Base-by-base conservation (phyloP, 2,888 invertebrate species). In the Lasioglossum marginatum region DNA sequence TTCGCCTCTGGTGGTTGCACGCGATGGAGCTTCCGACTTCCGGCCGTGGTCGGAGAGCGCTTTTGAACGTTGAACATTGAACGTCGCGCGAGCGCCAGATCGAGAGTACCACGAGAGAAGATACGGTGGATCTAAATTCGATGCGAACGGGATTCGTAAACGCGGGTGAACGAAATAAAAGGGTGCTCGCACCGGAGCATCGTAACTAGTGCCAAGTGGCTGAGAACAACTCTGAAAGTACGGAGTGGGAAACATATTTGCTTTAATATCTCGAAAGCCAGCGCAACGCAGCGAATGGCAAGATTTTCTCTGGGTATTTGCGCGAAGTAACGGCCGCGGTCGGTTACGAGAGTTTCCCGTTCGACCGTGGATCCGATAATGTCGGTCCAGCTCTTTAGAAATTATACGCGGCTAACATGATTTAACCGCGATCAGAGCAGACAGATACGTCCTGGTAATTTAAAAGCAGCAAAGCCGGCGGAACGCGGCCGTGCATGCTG, bases 381-480 rank as follows among this genome's bases (percentile, higher is more conserved):
- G 83, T 81, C 80, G 78, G 75, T 73, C 60, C 23, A 40, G 79
- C 71, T 68, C 57, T 63, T 63, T 31, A 31, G 40, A 57, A 72
- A 66, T 34, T 43, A 71, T 68, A 63, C 71, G 78, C 68, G 77
- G 77, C 79, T 83, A 89, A 86, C 82, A 86, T 91, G 92, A 92
- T 93, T 93, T 89, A 92, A 89, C 34, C 87, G 86, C 86, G 90
- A 91, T 92, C 88, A 79, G 76, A 31, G 78, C 81, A 75, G 85
- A 82, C 87, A 89, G 90, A 92, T 92, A 92, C 84, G 91, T 90
- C 91, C 87, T 74, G 85, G 79, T 88, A 92, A 91, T 93, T 92
- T 92, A 92, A 91, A 90, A 88, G 86, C 83, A 82, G 71, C 82
- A 85, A 83, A 79, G 89, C 63, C 74, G 79, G 78, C 68, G 70